These are phyloP conservation scores for Pluvialis apricaria DNA, from an alignment of 2,113 vertebrate genomes.

Conservation along the genomic window DNA sequence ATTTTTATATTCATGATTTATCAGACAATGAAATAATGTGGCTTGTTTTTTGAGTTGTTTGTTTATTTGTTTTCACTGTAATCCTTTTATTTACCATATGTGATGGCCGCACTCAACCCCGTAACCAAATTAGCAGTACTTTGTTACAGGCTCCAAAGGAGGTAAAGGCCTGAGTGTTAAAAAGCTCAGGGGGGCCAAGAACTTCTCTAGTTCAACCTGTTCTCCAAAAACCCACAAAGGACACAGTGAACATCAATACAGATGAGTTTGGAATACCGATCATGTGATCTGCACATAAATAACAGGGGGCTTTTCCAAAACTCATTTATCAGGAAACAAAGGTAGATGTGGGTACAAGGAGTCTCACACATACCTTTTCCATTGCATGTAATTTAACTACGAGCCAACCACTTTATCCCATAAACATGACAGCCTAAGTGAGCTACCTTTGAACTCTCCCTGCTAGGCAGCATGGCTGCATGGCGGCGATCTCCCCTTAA, in stretches of 20 bases:
- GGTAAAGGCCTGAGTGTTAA: background rate
- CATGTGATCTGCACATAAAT: background rate
- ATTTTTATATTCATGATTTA: background rate
- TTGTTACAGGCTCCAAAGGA: too few relatives aligned
- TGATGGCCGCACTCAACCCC: too few relatives aligned
- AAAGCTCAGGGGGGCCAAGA: background rate
- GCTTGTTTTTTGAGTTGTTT: background rate
- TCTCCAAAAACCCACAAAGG: background rate
- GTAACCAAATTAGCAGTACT: too few relatives aligned
- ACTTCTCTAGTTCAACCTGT: background rate
- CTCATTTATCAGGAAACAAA: background rate
- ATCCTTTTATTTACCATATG: background rate
- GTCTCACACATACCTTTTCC: background rate
- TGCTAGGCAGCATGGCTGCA: background rate
- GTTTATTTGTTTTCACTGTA: fast-evolving
- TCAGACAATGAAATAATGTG: background rate
- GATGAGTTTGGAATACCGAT: background rate
- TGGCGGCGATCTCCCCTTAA: background rate
- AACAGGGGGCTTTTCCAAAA: background rate
- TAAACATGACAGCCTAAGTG: background rate
- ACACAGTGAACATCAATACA: background rate
- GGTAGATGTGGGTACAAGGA: background rate
- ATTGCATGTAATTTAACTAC: background rate
- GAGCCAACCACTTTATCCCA: background rate
- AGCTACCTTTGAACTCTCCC: background rate